These are phyloP conservation scores for Trachythela sp. DNA, from an alignment of 64 coral and sea anemone species.

Conservation along the genomic window DNA sequence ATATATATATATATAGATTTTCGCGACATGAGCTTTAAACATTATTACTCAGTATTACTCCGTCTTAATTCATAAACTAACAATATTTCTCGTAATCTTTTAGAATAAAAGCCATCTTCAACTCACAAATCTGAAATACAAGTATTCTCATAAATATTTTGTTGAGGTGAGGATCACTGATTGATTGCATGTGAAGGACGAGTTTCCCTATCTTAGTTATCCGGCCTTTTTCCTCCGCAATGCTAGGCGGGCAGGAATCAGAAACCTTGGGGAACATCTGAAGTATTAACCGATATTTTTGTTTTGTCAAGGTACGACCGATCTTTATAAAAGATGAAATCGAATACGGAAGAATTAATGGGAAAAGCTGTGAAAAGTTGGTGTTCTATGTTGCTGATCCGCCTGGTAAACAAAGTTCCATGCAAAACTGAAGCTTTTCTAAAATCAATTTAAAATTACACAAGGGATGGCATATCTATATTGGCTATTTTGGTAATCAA, in stretches of 20 bases:
- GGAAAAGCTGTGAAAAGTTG: not conserved
- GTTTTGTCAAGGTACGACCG: not conserved
- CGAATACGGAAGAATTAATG: not conserved
- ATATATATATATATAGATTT: too few species aligned
- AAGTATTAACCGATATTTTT: not conserved
- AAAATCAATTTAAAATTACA: not conserved
- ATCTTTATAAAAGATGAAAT: not conserved
- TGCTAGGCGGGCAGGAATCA: not conserved
- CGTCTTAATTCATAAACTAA: not conserved
- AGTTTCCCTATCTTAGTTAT: not conserved
- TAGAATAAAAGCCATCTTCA: not conserved
- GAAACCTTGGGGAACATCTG: not conserved
- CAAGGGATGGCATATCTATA: not conserved
- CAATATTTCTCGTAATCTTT: not conserved
- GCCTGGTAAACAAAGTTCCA: not conserved
- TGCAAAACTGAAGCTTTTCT: not conserved
- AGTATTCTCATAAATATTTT: not conserved
- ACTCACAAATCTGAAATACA: not conserved
- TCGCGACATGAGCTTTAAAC: too few species aligned
- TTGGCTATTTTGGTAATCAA: too few species aligned
- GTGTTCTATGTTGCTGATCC: not conserved
- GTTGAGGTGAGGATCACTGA: not conserved
- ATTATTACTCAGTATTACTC: too few species aligned
- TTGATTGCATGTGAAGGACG: not conserved
- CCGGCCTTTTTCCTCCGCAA: not conserved